phyloP scores from a whole-genome alignment of 2,797 vertebrate genomes.

The Trachurus trachurus region DNA sequence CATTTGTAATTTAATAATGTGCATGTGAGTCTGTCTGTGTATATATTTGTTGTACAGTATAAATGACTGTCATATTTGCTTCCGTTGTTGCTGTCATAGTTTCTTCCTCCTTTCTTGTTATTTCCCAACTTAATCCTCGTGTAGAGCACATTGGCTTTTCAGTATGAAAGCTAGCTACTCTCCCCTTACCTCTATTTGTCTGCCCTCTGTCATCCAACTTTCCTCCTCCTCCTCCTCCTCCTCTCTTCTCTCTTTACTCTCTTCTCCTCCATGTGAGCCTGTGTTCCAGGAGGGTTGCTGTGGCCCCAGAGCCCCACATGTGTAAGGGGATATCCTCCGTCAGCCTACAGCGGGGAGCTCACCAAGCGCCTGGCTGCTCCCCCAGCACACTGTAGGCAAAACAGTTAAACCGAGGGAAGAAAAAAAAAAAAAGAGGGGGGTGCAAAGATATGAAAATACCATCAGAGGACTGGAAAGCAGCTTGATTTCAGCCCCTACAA shows the following conservation, averaged over 20 bases:
- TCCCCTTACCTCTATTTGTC: not conserved
- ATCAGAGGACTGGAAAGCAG: slow-evolving; percentile 66
- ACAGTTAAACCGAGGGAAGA: slow-evolving; percentile 50
- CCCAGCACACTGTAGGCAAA: slow-evolving; percentile 57
- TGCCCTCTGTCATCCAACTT: slow-evolving; percentile 20
- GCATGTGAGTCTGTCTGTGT: not conserved
- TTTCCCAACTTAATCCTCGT: not conserved
- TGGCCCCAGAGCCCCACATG: slow-evolving; percentile 68
- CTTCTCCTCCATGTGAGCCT: slow-evolving; percentile 78
- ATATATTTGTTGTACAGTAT: not conserved
- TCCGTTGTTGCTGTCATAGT: not conserved
- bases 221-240: slow-evolving; percentile 20
- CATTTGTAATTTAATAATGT: not conserved
- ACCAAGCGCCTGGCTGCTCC: slow-evolving; percentile 49
- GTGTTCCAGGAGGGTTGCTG: slow-evolving; percentile 73
- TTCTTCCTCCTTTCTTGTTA: not conserved
- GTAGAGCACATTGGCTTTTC: not conserved
- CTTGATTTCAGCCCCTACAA: slow-evolving; percentile 62
- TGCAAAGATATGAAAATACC: slow-evolving; percentile 71
- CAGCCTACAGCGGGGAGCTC: slow-evolving; percentile 66
- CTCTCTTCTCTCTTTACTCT: slow-evolving; percentile 17
- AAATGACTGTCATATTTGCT: not conserved
- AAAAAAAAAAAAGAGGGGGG: slow-evolving; percentile 42
- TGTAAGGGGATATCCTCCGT: slow-evolving; percentile 83
- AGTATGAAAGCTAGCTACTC: not conserved